phyloP scores from a whole-genome alignment of 2,888 invertebrate genomes.

The Acholoe squamosa region DNA sequence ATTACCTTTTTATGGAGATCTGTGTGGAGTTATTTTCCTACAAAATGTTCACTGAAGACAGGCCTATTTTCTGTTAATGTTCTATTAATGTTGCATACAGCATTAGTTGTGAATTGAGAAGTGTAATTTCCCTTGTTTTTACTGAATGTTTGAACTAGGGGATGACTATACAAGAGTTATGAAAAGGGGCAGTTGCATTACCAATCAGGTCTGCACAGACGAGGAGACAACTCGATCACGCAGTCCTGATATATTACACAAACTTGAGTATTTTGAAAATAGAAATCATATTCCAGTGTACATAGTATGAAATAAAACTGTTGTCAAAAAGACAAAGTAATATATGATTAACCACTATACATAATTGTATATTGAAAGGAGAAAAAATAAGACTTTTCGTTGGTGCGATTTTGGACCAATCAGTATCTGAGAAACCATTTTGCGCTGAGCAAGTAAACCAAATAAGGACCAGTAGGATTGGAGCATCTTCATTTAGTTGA shows the following conservation, averaged over 20 bases:
- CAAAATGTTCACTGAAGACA: too few relatives aligned
- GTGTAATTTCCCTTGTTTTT: background rate
- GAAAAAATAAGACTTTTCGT: slow-evolving; percentile 13
- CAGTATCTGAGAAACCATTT: background rate
- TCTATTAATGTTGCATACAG: too few relatives aligned
- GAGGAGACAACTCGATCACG: background rate
- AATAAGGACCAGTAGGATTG: background rate
- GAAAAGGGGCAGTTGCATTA: background rate
- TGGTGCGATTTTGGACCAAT: slow-evolving; percentile 27
- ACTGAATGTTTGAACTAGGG: background rate
- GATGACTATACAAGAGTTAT: background rate
- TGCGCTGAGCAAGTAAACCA: background rate
- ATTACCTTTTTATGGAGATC: too few relatives aligned
- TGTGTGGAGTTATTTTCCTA: too few relatives aligned
- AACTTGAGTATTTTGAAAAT: slow-evolving; percentile 15
- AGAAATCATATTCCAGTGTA: background rate
- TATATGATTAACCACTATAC: background rate
- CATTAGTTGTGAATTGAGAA: background rate
- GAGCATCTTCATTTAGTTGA: background rate
- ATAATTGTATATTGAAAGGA: background rate
- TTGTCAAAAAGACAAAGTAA: background rate
- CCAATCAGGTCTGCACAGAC: background rate
- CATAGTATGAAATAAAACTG: background rate
- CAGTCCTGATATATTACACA: background rate
- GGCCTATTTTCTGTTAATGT: too few relatives aligned